A percentile compares a stretch with the other conserved stretches of the same genome.
Evolutionary conservation across 2,797 vertebrate genomes (phyloP).

Genomic region (Enteromius anoplus): DNA sequence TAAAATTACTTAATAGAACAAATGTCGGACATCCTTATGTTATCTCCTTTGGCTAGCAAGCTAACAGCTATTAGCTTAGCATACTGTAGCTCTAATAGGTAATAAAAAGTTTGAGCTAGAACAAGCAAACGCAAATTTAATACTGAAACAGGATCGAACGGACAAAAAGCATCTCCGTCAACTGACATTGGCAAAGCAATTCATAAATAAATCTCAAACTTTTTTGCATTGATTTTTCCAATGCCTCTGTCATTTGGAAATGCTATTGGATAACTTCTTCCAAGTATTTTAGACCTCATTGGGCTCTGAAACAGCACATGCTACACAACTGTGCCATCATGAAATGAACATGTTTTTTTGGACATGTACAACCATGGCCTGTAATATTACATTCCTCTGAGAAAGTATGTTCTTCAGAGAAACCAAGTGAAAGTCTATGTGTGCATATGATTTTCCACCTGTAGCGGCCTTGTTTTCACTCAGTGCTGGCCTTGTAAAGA

Average conservation of each 20-base stretch:
- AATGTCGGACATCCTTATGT: not conserved
- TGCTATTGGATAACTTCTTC: not conserved
- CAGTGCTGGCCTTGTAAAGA: slow-evolving; percentile 38
- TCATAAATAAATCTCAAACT: not conserved
- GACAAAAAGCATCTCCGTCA: not conserved
- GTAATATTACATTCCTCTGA: not conserved
- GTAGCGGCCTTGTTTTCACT: slow-evolving; percentile 52
- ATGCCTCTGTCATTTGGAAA: not conserved
- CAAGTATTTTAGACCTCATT: not conserved
- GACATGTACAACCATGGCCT: not conserved
- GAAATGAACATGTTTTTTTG: not conserved
- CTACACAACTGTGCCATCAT: slow-evolving; percentile 3
- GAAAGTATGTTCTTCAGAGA: not conserved
- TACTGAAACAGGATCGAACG: not conserved
- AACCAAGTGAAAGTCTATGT: slow-evolving; percentile 11
- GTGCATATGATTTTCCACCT: slow-evolving; percentile 49
- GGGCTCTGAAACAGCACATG: not conserved
- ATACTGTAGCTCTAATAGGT: not conserved
- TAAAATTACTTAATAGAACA: not conserved
- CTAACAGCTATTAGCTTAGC: not conserved
- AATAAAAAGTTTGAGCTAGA: not conserved
- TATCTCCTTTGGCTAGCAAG: not conserved
- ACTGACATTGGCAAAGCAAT: not conserved
- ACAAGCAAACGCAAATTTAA: not conserved
- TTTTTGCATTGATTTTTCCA: not conserved